A percentile compares a stretch with the other conserved stretches of the same genome.
Evolutionary conservation across 2,888 invertebrate genomes (phyloP).

Genomic region (Caenorhabditis sp.): DNA sequence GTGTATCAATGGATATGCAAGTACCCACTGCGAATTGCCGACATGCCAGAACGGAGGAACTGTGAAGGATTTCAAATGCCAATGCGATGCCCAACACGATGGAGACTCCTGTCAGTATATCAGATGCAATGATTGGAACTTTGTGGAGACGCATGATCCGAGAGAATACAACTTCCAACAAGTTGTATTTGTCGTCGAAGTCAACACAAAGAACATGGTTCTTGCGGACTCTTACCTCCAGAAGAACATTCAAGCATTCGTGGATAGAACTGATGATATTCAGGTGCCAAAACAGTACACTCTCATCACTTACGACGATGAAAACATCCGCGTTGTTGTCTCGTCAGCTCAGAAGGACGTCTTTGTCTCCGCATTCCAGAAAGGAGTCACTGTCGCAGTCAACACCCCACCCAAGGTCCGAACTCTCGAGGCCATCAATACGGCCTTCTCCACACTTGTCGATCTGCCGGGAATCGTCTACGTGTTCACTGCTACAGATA

Average conservation of each 20-base stretch:
- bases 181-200: slow-evolving; percentile 69
- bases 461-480: slow-evolving; percentile 66
- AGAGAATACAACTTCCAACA: slow-evolving; percentile 64
- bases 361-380: slow-evolving; percentile 54
- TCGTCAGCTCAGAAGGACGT: slow-evolving; percentile 54
- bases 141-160: slow-evolving; percentile 69
- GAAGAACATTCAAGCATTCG: slow-evolving; percentile 57
- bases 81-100: slow-evolving; percentile 56
- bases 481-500: slow-evolving; percentile 51
- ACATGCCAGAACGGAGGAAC: slow-evolving; percentile 70
- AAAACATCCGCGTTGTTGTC: slow-evolving; percentile 46
- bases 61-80: slow-evolving; percentile 60
- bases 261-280: slow-evolving; percentile 47
- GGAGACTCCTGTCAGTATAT: slow-evolving; percentile 69
- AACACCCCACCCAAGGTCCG: slow-evolving; percentile 34
- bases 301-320: slow-evolving; percentile 70
- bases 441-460: slow-evolving; percentile 51
- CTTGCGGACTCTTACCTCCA: slow-evolving; percentile 32
- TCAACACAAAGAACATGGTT: slow-evolving; percentile 56
- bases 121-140: slow-evolving; percentile 67
- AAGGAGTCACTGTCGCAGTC: slow-evolving; percentile 16
- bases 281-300: slow-evolving; percentile 65
- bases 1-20: slow-evolving; percentile 46
- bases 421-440: slow-evolving; percentile 53
- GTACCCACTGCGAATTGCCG: slow-evolving; percentile 65